Evolutionary conservation across 2,113 vertebrate genomes (phyloP).

Genomic region (Chaetodon trifascialis): DNA sequence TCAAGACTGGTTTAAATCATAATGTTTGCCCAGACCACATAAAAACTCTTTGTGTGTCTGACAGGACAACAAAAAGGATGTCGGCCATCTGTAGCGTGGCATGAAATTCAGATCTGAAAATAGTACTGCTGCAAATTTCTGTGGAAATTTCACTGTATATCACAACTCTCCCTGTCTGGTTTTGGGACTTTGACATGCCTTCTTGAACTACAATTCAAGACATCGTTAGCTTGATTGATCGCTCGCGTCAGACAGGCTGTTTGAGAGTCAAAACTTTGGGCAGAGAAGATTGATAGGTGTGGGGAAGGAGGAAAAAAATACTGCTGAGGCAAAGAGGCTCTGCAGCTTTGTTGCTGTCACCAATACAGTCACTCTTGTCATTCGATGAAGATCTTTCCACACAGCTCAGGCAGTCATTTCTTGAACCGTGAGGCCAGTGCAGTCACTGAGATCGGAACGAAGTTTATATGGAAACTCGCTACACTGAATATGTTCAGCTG

Average conservation of each 20-base stretch:
- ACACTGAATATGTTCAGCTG: conserved; percentile 12
- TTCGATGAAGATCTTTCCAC: conserved; percentile 22
- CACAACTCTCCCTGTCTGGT: not conserved
- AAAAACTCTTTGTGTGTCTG: not conserved
- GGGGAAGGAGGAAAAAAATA: not conserved
- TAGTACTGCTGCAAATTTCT: conserved; percentile 8
- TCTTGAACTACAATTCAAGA: conserved; percentile 56
- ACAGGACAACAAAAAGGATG: not conserved
- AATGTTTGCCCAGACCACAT: not conserved
- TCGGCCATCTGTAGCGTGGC: not conserved
- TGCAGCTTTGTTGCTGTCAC: conserved; percentile 25
- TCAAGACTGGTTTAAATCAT: not conserved
- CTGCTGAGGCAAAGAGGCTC: conserved; percentile 5
- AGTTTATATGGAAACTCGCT: conserved; percentile 11
- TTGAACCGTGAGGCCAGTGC: conserved; percentile 20
- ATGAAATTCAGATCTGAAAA: conserved; percentile 9
- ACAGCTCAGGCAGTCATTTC: conserved; percentile 6
- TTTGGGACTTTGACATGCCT: conserved; percentile 34
- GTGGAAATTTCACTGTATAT: conserved; percentile 4
- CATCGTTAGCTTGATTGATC: conserved; percentile 66
- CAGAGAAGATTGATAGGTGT: conserved; percentile 55
- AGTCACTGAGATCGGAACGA: conserved; percentile 15
- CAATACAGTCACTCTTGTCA: conserved; percentile 33
- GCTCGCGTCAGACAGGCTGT: conserved; percentile 40
- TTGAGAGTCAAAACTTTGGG: conserved; percentile 49